A percentile compares a stretch with the other conserved stretches of the same genome.
Conservation (phyloP, 2,888 invertebrate genomes). For the Drosophila prolongata region DNA sequence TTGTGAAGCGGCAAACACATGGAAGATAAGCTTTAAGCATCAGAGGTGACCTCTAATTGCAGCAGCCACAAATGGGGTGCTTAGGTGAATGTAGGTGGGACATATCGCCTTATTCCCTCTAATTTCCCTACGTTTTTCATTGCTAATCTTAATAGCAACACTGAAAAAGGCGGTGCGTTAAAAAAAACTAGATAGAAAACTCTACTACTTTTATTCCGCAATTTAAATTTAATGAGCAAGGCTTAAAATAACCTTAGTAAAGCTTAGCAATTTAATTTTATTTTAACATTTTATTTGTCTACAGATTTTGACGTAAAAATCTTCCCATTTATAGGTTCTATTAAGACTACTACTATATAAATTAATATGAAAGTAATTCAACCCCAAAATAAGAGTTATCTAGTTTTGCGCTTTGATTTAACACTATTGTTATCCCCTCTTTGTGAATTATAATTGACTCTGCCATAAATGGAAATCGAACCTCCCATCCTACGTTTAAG, state of each 20-base stretch:
- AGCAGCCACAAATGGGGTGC: constrained; percentile 11
- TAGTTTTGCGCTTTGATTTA: background rate
- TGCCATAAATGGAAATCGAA: background rate
- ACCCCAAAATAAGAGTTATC: no score
- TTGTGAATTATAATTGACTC: constrained; percentile 2
- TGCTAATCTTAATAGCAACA: constrained; percentile 1
- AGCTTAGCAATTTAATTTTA: no score
- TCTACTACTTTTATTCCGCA: no score
- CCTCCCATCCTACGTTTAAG: background rate
- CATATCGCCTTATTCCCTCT: background rate
- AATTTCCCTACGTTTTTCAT: constrained; percentile 13
- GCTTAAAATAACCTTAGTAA: no score
- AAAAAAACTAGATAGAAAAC: background rate
- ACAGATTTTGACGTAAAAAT: no score
- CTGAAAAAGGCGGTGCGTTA: background rate
- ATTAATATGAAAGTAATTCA: no score
- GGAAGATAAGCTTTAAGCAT: constrained; percentile 1
- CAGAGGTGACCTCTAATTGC: constrained; percentile 21
- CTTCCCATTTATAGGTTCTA: no score
- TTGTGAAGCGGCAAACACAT: background rate
- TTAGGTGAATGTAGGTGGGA: constrained; percentile 7
- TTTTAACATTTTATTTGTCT: no score
- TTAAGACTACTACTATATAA: no score
- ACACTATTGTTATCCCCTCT: background rate
- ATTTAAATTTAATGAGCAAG: no score